phyloP scores from a whole-genome alignment of 2,797 vertebrate species.

The Channa striata region DNA sequence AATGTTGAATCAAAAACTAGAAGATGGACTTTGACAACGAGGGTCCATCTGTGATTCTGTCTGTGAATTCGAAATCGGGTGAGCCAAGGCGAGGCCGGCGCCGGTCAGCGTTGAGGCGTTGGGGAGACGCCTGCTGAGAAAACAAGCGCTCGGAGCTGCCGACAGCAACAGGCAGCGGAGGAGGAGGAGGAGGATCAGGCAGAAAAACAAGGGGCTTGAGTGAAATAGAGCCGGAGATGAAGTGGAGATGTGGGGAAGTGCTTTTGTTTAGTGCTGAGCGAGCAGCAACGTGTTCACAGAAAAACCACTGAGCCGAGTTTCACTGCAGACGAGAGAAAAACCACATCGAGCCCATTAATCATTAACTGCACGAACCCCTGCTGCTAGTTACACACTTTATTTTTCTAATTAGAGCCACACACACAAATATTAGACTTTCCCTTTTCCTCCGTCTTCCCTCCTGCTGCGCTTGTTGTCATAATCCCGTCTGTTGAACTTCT shows the following conservation, averaged over 20 bases:
- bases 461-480: constrained; percentile 15
- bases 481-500: constrained; percentile 32
- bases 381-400: constrained; percentile 1
- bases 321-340: background rate
- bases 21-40: background rate
- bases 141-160: constrained; percentile 13
- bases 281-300: background rate
- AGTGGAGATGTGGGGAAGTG: too few species aligned
- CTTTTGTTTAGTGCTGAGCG: constrained; percentile 4
- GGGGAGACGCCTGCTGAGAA: constrained; percentile 2
- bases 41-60: background rate
- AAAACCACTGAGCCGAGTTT: background rate
- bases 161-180: background rate
- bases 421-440: background rate
- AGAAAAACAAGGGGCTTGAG: background rate
- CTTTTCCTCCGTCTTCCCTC: background rate
- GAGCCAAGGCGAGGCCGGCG: too few species aligned
- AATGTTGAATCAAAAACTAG: background rate
- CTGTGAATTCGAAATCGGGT: background rate
- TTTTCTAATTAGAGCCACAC: constrained; percentile 8
- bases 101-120: background rate
- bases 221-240: background rate
- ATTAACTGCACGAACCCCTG: background rate
- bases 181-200: background rate
- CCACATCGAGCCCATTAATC: background rate